phyloP scores from a whole-genome alignment of 2,888 invertebrate genomes.

The Drosophila monieri region DNA sequence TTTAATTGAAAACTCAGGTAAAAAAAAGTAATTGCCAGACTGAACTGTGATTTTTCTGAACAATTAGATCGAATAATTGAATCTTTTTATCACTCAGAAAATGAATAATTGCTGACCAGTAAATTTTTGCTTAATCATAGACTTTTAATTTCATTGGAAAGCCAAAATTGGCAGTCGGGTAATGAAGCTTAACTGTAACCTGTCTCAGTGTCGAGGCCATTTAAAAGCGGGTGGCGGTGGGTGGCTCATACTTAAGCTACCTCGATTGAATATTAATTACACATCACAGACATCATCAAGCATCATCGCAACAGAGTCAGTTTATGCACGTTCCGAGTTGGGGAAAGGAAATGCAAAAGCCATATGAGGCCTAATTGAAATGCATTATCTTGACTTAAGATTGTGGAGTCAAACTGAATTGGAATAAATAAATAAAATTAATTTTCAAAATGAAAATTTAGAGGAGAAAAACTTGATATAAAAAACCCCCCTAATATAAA shows the following conservation, averaged over 20 bases:
- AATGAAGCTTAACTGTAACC: constrained; percentile 64
- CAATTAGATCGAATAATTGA: constrained; percentile 3
- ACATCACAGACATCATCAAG: constrained; percentile 10
- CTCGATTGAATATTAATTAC: constrained; percentile 40
- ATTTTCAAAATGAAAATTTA: too few species aligned
- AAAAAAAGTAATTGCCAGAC: constrained; percentile 11
- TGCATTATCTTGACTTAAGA: background rate
- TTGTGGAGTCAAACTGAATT: too few species aligned
- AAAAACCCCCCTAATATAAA: background rate
- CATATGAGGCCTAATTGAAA: background rate
- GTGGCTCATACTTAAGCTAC: constrained; percentile 25
- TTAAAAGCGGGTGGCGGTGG: constrained; percentile 11
- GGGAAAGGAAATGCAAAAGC: constrained; percentile 29
- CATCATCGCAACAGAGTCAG: constrained; percentile 25
- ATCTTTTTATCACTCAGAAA: background rate
- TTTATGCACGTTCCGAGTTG: constrained; percentile 20
- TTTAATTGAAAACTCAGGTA: background rate
- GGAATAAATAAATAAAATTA: background rate
- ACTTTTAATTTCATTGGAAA: constrained; percentile 60
- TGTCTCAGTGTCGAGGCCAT: constrained; percentile 52
- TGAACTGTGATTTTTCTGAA: background rate
- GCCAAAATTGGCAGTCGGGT: constrained; percentile 58
- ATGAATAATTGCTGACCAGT: background rate
- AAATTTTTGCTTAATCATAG: constrained; percentile 3
- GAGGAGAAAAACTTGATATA: background rate